These are phyloP conservation scores for Garrulus glandarius DNA, from an alignment of 2,797 vertebrate genomes.

Conservation along the genomic window DNA sequence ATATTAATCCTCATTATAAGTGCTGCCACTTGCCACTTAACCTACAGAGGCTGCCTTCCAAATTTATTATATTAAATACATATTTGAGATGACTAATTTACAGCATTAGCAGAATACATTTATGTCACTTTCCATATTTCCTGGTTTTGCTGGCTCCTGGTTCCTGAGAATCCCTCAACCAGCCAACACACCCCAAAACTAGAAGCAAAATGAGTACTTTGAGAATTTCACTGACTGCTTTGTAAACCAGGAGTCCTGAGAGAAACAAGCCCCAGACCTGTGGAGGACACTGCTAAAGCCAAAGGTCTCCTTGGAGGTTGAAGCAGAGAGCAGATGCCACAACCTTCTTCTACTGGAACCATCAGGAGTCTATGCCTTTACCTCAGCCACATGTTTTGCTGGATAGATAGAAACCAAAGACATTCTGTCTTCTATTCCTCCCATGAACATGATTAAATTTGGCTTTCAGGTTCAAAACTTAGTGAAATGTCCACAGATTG, in stretches of 20 bases:
- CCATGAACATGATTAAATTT: not conserved
- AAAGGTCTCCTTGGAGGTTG: not conserved
- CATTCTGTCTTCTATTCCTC: not conserved
- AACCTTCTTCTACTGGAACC: not conserved
- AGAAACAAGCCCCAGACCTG: not conserved
- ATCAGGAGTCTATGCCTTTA: not conserved
- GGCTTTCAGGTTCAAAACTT: not conserved
- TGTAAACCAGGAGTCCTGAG: not conserved
- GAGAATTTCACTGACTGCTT: not conserved
- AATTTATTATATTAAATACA: constrained; percentile 64
- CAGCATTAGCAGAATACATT: constrained; percentile 50
- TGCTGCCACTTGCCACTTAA: constrained; percentile 56
- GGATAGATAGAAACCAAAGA: not conserved
- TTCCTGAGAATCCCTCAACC: not conserved
- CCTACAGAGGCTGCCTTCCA: constrained; percentile 43
- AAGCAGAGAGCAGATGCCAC: accelerated
- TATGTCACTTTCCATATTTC: constrained; percentile 28
- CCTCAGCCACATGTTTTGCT: not conserved
- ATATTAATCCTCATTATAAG: constrained; percentile 63
- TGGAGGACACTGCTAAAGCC: not conserved
- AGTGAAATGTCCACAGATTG: not conserved
- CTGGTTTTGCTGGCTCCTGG: not conserved
- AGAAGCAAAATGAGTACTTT: accelerated
- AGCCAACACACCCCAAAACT: not conserved
- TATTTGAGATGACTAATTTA: constrained; percentile 63